Conservation (phyloP, 2,888 invertebrate species). For the Caenorhabditis sp. region DNA sequence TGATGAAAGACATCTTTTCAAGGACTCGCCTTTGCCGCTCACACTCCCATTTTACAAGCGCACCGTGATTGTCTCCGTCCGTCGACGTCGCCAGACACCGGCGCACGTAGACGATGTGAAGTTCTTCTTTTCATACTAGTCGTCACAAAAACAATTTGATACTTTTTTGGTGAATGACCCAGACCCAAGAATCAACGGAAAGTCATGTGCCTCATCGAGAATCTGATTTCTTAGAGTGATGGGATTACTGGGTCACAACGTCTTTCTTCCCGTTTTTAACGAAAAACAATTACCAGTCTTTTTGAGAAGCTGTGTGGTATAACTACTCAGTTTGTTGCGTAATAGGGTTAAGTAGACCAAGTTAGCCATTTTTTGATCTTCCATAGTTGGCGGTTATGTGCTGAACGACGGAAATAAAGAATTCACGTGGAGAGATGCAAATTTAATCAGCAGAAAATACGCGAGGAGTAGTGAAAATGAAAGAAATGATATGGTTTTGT, state of each 20-base stretch:
- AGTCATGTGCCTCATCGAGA: constrained; percentile 7
- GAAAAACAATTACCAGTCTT: constrained; percentile 29
- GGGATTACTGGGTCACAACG: too few species aligned
- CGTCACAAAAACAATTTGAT: constrained; percentile 42
- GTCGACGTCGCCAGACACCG: constrained; percentile 13
- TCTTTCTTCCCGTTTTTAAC: too few species aligned
- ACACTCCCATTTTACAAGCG: constrained; percentile 46
- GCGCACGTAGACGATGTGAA: constrained; percentile 17
- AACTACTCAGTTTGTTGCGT: constrained; percentile 31
- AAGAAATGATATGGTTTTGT: constrained; percentile 2
- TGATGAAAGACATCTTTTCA: constrained; percentile 33
- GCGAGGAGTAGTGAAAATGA: constrained; percentile 21
- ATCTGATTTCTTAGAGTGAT: background rate
- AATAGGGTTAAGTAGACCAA: constrained; percentile 37
- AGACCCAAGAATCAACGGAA: background rate
- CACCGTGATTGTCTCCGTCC: constrained; percentile 14
- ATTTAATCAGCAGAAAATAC: background rate
- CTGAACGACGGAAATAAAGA: background rate
- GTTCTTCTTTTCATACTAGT: constrained; percentile 21
- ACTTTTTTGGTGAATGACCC: constrained; percentile 27
- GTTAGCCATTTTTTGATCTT: constrained; percentile 30
- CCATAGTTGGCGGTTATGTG: constrained; percentile 33
- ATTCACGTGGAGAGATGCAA: background rate
- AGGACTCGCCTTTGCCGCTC: constrained; percentile 22
- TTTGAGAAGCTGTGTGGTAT: background rate